These are phyloP conservation scores for Lasioglossum albipes DNA, from an alignment of 1,140 invertebrate genomes.

Conservation along the genomic window DNA sequence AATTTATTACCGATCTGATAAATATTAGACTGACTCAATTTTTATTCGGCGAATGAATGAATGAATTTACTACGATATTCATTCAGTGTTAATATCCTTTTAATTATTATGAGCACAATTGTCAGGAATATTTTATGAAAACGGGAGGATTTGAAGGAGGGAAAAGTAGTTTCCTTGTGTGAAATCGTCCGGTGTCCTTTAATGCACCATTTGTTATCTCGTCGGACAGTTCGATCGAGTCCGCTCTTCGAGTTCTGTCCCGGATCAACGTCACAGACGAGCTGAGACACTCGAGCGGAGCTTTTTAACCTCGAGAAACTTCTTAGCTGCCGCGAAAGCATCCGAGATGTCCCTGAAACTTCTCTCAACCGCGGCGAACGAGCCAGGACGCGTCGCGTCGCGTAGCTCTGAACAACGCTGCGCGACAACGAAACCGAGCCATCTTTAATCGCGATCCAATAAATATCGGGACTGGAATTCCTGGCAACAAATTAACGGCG, in stretches of 20 bases:
- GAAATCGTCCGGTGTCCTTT: neutral
- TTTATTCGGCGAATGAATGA: too few relatives aligned
- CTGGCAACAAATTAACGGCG: neutral
- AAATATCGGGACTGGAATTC: neutral
- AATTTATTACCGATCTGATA: too few relatives aligned
- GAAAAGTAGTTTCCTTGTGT: too few relatives aligned
- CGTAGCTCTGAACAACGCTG: neutral
- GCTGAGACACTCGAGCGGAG: conserved; percentile 22
- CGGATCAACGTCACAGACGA: conserved; percentile 14
- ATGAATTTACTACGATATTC: too few relatives aligned
- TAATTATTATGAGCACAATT: too few relatives aligned
- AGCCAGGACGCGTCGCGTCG: neutral
- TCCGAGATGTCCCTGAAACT: conserved; percentile 33
- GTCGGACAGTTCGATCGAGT: conserved; percentile 23
- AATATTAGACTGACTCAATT: too few relatives aligned
- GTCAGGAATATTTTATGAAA: too few relatives aligned
- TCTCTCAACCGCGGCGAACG: neutral
- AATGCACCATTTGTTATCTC: neutral
- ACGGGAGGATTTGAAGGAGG: too few relatives aligned
- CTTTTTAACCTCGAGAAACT: conserved; percentile 49
- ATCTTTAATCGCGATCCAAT: conserved; percentile 10
- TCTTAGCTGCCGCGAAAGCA: conserved; percentile 31
- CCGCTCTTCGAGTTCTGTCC: conserved; percentile 31
- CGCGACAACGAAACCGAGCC: neutral
- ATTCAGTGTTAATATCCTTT: too few relatives aligned